Evolutionary conservation across 2,797 vertebrate genomes (phyloP).

Genomic region (Danio kyathit): DNA sequence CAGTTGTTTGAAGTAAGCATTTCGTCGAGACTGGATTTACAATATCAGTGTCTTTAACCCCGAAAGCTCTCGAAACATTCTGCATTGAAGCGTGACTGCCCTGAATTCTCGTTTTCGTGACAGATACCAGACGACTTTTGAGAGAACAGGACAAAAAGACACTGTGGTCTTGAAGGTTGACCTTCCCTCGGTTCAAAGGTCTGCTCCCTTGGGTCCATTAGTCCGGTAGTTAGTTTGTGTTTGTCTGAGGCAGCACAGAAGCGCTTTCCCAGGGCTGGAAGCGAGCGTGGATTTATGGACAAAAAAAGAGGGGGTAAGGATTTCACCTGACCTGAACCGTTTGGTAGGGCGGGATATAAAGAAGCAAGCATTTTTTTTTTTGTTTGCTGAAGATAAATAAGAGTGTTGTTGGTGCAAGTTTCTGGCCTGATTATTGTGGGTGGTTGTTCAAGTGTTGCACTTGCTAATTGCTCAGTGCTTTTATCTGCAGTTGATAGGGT

Average conservation of each 20-base stretch:
- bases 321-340: background rate
- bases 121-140: slow-evolving; percentile 6
- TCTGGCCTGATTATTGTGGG: background rate
- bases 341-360: background rate
- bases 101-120: background rate
- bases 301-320: background rate
- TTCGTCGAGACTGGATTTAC: background rate
- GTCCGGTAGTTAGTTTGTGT: slow-evolving; percentile 23
- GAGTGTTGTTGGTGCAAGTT: background rate
- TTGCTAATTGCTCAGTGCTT: background rate
- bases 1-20: background rate
- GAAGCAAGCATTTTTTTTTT: no score
- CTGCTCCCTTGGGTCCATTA: slow-evolving; percentile 41
- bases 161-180: slow-evolving; percentile 25
- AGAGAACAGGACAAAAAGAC: slow-evolving; percentile 24
- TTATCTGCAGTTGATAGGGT: background rate
- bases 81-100: background rate
- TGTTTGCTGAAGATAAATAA: background rate
- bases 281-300: background rate
- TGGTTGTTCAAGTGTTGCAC: background rate
- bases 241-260: slow-evolving; percentile 12
- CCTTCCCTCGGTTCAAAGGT: slow-evolving; percentile 30
- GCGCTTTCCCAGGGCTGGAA: slow-evolving; percentile 23
- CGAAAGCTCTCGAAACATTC: slow-evolving; percentile 7
- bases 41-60: slow-evolving; percentile 3